Conservation (phyloP, 1,140 invertebrate genomes). For the Rhagoletis zephyria region DNA sequence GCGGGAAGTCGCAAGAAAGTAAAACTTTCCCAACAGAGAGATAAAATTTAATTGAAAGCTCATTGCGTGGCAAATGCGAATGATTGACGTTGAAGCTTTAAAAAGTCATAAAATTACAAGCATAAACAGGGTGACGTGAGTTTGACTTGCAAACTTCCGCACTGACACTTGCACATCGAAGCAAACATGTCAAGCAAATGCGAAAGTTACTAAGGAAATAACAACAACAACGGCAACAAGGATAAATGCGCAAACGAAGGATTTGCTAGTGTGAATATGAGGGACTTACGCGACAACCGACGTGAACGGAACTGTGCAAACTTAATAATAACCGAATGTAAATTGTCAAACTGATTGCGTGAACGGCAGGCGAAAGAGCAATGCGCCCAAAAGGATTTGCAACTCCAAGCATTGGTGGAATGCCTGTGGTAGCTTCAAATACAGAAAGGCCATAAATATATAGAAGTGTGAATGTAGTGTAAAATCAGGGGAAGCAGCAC, state of each 20-base stretch:
- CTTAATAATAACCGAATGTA: constrained; percentile 43
- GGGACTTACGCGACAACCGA: background rate
- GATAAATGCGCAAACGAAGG: background rate
- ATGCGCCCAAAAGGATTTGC: background rate
- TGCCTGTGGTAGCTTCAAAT: too few relatives aligned
- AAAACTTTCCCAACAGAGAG: background rate
- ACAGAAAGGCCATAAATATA: too few relatives aligned
- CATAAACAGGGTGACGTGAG: constrained; percentile 25
- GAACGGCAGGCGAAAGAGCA: background rate
- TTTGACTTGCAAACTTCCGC: constrained; percentile 25
- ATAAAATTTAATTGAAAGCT: background rate
- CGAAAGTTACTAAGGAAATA: background rate
- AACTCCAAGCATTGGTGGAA: background rate
- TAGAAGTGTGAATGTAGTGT: too few relatives aligned
- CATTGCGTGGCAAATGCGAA: background rate
- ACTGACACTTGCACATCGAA: constrained; percentile 7
- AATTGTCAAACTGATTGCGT: constrained; percentile 10
- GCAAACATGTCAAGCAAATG: background rate
- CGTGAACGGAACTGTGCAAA: background rate
- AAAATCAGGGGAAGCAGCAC: too few relatives aligned
- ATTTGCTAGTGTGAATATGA: background rate
- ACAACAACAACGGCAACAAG: constrained; percentile 1
- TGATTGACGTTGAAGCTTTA: constrained; percentile 4
- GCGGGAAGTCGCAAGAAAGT: background rate
- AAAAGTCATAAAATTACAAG: constrained; percentile 16